Evolutionary conservation across 2,113 vertebrate genomes (phyloP), one percentile per base, ranked within the genome.

Genomic region (Urocolius indicus): DNA sequence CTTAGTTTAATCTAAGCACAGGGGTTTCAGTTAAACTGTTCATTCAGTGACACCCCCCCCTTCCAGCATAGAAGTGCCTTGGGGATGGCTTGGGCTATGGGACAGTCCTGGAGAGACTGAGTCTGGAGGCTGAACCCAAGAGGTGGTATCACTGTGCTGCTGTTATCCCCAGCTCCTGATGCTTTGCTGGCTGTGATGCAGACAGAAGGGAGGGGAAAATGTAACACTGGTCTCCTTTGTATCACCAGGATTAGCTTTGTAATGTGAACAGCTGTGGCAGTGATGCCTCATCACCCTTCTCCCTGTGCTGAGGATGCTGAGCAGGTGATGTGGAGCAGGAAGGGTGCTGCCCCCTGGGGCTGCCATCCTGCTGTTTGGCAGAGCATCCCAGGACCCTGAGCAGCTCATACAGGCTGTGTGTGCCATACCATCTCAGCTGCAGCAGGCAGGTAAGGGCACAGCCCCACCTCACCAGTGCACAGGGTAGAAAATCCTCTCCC

Each of bases 11-110:
- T 91, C 41, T 74, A 41, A 88, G 66, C 54, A 58, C 54, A 58
- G 82, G 59, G 63, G 73, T 95, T 96, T 96, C 30, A 30, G 69
- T 68, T 95, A 79, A 94, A 89, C 46, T 54, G 30, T 90, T 80
- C 86, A 27, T 30, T 65, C 62, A 65, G 73, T 92, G 90, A 38
- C 20, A 6, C 54, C 41, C 32, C 54, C 41, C 32, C n/a, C n/a
- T n/a, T n/a, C n/a, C 75, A 75, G 69, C 52, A 55, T 62, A 51
- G 65, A 67, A 36, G 8, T 34, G 49, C 57, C 45, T 45, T 55
- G 65, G 55, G 59, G 43, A 29, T 74, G 77, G 45, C 61, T 84
- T 51, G 66, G 79, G 43, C 87, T 82, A 15, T n/a, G 29, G 89
- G 36, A 61, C 46, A 41, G 69, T 49, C 41, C 68, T 57, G 61